These are phyloP conservation scores for Glaucopsyche alexis DNA, from an alignment of 2,888 invertebrate species.

Conservation along the genomic window DNA sequence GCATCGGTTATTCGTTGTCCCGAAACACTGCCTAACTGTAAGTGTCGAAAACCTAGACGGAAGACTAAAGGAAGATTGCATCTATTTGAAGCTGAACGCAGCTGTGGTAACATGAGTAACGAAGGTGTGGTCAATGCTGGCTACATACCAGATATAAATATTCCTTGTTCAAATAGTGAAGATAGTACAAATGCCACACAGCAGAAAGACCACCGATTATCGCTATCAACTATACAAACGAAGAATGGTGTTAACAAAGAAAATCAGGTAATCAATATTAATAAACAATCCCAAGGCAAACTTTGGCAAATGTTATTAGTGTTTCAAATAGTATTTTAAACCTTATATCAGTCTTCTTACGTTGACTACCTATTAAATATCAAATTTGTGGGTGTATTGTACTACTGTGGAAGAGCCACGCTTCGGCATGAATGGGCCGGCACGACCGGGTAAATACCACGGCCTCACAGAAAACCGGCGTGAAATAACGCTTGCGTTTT, in stretches of 20 bases:
- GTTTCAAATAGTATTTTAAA: too few relatives aligned
- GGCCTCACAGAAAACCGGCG: too few relatives aligned
- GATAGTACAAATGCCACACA: background rate
- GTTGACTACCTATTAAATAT: too few relatives aligned
- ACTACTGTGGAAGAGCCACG: too few relatives aligned
- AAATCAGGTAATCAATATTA: background rate
- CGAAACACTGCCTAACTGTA: background rate
- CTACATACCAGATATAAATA: background rate
- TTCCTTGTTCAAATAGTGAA: background rate
- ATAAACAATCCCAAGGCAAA: too few relatives aligned
- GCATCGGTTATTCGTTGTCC: background rate
- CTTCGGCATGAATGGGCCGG: too few relatives aligned
- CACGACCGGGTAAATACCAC: too few relatives aligned
- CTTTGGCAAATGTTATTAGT: too few relatives aligned
- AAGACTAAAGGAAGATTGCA: background rate
- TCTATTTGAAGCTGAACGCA: background rate
- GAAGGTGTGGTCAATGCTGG: background rate
- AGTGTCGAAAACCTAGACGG: background rate
- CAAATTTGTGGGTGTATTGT: too few relatives aligned
- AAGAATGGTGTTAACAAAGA: background rate
- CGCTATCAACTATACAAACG: background rate
- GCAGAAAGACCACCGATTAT: background rate
- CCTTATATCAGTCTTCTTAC: too few relatives aligned
- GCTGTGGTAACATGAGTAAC: background rate
- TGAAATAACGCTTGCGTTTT: too few relatives aligned